Percentiles rank a stretch among this genome's conserved stretches.
Conservation (phyloP, 2,888 invertebrate genomes). For the Rhorus exstirpatorius region DNA sequence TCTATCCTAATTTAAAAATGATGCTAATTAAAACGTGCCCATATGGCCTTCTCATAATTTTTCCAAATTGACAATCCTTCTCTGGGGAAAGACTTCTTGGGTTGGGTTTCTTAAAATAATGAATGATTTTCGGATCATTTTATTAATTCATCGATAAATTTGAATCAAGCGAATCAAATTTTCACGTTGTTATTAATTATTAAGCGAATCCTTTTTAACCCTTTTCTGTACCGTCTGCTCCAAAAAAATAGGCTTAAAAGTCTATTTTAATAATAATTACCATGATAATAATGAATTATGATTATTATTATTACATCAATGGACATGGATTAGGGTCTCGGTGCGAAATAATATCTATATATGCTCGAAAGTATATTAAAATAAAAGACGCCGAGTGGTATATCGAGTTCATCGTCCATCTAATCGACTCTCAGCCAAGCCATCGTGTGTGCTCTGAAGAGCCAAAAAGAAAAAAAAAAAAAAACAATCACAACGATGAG, state of each 20-base stretch:
- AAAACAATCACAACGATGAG: conserved; percentile 20
- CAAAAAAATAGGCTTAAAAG: not conserved
- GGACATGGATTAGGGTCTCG: not conserved
- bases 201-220: too few species aligned
- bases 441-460: conserved; percentile 25
- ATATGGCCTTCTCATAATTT: too few species aligned
- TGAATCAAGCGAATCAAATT: too few species aligned
- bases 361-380: conserved; percentile 14
- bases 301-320: not conserved
- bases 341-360: not conserved
- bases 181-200: too few species aligned
- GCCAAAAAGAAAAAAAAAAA: conserved; percentile 17
- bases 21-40: too few species aligned
- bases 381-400: conserved; percentile 58
- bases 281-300: not conserved
- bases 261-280: not conserved
- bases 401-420: conserved; percentile 65
- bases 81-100: too few species aligned
- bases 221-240: too few species aligned
- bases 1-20: too few species aligned
- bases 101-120: too few species aligned
- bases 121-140: too few species aligned
- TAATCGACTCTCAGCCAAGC: conserved; percentile 50
- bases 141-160: too few species aligned
- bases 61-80: too few species aligned